Conservation (phyloP, 2,888 invertebrate species). For the Rhogogaster chlorosoma region DNA sequence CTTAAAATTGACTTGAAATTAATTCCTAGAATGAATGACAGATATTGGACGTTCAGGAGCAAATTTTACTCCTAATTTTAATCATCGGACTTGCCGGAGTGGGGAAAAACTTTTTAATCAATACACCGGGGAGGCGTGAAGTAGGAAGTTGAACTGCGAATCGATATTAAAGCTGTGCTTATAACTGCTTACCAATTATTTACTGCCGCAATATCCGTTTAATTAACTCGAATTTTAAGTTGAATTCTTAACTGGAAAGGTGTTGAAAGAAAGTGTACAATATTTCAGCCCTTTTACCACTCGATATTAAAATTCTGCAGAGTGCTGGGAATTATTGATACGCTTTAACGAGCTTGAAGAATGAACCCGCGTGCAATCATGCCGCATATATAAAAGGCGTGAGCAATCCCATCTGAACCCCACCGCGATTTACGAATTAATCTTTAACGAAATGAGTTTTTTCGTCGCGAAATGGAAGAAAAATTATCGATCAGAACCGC, state of each 20-base stretch:
- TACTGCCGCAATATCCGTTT: conserved; percentile 10
- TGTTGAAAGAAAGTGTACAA: not conserved
- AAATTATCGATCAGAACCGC: conserved; percentile 39
- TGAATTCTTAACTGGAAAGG: not conserved
- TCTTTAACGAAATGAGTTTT: conserved; percentile 21
- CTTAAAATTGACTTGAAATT: not conserved
- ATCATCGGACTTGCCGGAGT: not conserved
- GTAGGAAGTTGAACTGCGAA: not conserved
- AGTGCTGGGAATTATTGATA: conserved; percentile 13
- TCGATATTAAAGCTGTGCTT: not conserved
- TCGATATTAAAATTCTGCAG: not conserved
- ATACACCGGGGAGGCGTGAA: not conserved
- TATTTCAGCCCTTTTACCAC: not conserved
- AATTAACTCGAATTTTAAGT: not conserved
- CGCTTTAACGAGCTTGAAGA: not conserved
- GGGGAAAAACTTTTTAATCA: not conserved
- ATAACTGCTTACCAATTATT: not conserved
- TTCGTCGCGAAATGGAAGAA: not conserved
- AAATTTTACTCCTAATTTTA: not conserved
- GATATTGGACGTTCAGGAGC: not conserved
- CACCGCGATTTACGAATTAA: conserved; percentile 16
- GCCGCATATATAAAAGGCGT: not conserved
- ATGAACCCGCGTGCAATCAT: not conserved
- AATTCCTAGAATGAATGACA: not conserved
- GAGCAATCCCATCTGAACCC: conserved; percentile 2